Conservation (phyloP, 2,888 invertebrate species). For the Chouioia cunea region DNA sequence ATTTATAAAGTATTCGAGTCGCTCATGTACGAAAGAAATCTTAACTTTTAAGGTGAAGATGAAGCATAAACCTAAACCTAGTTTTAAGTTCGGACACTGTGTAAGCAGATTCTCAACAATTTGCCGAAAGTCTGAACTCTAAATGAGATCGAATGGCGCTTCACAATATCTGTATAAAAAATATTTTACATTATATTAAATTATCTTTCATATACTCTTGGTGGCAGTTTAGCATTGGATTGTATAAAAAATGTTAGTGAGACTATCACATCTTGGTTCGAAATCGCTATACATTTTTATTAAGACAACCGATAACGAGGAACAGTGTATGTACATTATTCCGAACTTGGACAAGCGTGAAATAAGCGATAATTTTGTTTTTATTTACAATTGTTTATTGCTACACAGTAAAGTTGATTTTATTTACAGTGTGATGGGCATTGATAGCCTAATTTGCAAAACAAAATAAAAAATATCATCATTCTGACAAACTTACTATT, state of each 20-base stretch:
- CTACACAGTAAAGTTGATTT: constrained; percentile 11
- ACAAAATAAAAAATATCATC: constrained; percentile 23
- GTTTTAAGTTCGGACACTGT: constrained; percentile 50
- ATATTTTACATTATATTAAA: constrained; percentile 42
- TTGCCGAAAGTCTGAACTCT: constrained; percentile 42
- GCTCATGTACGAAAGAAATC: constrained; percentile 59
- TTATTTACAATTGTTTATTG: constrained; percentile 31
- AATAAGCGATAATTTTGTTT: constrained; percentile 29
- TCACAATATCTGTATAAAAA: constrained; percentile 45
- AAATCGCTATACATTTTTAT: constrained; percentile 26
- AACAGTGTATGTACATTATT: constrained; percentile 17
- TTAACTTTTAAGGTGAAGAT: constrained; percentile 61
- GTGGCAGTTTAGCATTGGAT: constrained; percentile 40
- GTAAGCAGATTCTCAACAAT: constrained; percentile 24
- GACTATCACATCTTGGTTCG: constrained; percentile 37
- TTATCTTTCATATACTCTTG: constrained; percentile 42
- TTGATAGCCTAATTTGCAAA: constrained; percentile 20
- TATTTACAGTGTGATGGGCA: constrained; percentile 6
- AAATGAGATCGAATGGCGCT: constrained; percentile 41
- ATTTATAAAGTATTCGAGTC: constrained; percentile 63
- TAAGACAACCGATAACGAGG: constrained; percentile 33
- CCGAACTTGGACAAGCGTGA: constrained; percentile 1
- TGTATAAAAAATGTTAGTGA: constrained; percentile 35
- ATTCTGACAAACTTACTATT: constrained; percentile 4
- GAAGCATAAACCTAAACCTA: constrained; percentile 39